These are phyloP conservation scores for Bombus ignitus DNA, from an alignment of 1,140 invertebrate species.

Conservation along the genomic window DNA sequence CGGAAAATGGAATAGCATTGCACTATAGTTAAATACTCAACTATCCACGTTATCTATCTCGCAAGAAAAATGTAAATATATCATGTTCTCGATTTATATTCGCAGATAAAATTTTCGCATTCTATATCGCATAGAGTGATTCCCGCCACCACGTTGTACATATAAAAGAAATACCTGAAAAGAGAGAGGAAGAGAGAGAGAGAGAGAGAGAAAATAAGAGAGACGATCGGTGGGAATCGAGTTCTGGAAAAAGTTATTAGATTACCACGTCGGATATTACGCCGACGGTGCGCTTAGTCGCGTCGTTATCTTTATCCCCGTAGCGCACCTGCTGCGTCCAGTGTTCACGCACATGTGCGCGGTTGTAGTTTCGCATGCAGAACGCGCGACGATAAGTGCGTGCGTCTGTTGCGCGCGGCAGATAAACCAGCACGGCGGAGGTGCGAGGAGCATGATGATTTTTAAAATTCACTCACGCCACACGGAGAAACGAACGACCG, in stretches of 20 bases:
- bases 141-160: background rate
- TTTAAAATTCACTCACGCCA: constrained; percentile 9
- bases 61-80: background rate
- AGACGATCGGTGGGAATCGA: constrained; percentile 24
- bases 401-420: constrained; percentile 6
- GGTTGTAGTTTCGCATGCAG: constrained; percentile 4
- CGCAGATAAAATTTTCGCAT: background rate
- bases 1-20: no score
- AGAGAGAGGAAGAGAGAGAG: no score
- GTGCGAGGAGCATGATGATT: constrained; percentile 25
- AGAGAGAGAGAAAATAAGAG: no score
- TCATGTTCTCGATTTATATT: background rate
- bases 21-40: background rate
- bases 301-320: constrained; percentile 63
- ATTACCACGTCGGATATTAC: constrained; percentile 52
- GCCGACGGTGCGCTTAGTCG: constrained; percentile 46
- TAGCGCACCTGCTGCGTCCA: constrained; percentile 54
- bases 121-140: background rate
- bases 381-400: constrained; percentile 29
- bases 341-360: constrained; percentile 44
- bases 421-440: constrained; percentile 13
- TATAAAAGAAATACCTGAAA: background rate
- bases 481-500: background rate
- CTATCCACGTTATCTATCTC: background rate
- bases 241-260: constrained; percentile 49